Evolutionary conservation across 2,113 vertebrate genomes (phyloP), one percentile per base, ranked within the genome.

Genomic region (Corynorhinus townsendii): DNA sequence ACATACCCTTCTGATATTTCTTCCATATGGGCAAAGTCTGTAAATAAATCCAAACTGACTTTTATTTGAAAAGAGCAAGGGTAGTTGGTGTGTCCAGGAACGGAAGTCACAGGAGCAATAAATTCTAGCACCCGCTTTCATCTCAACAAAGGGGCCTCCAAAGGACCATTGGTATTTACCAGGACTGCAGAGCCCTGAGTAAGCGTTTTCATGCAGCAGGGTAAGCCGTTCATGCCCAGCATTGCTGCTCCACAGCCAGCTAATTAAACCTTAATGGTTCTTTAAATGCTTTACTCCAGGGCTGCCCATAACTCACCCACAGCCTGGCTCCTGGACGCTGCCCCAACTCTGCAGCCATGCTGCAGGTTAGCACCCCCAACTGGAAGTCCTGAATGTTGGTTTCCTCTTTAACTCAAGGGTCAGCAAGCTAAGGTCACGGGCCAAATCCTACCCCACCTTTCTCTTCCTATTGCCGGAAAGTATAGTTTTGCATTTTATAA

Each of bases 31-130:
- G 26, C 33, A 96, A 97, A 96, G 81, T 33, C 16, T 89, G 54
- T 95, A 96, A 95, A 97, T 88, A 97, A 91, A 89, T 89, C 83
- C 19, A 56, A 95, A 92, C 54, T 88, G 87, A 76, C 83, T 95
- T 83, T 97, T 95, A 94, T 93, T 97, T 97, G 92, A 97, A 98
- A 98, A 87, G 43, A 93, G 88, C 54, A 95, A 96, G 16, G 54
- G 17, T 79, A 87, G 28, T 86, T 97, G 87, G 80, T 97, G 87
- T 85, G 94, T 94, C 89, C 81, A 85, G 84, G 30, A 96, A 93
- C 79, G 96, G 68, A 90, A 90, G 59, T 89, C 91, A 75, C 40
- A 76, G 38, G 64, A 96, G 52, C 47, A 96, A 97, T 97, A 97
- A 97, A 96, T 97, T 96, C 92, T 56, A 72, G n/a, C 73, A 38